Evolutionary conservation across 2,888 invertebrate species (phyloP).

Genomic region (Idaea dimidiata): DNA sequence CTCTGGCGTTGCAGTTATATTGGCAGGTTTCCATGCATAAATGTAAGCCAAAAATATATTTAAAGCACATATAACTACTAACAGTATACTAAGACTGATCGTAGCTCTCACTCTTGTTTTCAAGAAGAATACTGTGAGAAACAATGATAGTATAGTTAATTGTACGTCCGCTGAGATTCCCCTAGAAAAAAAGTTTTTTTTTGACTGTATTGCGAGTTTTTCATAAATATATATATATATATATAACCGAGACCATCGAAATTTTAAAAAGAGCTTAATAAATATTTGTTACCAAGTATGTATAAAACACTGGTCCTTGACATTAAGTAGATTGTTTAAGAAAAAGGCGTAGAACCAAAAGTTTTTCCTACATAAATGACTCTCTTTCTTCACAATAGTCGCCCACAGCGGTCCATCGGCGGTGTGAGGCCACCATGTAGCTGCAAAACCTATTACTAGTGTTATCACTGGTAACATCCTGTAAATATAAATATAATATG

Average conservation of each 20-base stretch:
- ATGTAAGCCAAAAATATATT: slow-evolving; percentile 16
- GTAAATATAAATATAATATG: not conserved
- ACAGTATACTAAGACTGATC: slow-evolving; percentile 9
- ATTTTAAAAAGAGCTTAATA: no score
- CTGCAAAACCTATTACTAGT: slow-evolving; percentile 21
- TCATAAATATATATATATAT: no score
- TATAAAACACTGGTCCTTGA: slow-evolving; percentile 13
- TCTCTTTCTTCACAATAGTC: slow-evolving; percentile 15
- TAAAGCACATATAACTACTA: slow-evolving; percentile 9
- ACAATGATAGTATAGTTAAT: slow-evolving; percentile 15
- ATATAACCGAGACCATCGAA: no score
- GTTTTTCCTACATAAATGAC: slow-evolving; percentile 19
- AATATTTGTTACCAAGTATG: slow-evolving; percentile 22
- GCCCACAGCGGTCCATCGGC: slow-evolving; percentile 20
- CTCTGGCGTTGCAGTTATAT: slow-evolving; percentile 22
- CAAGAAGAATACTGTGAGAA: slow-evolving; percentile 16
- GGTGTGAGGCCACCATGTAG: slow-evolving; percentile 23
- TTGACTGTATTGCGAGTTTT: no score
- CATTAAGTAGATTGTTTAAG: slow-evolving; percentile 20
- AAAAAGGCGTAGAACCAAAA: slow-evolving; percentile 27
- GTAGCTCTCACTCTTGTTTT: slow-evolving; percentile 7
- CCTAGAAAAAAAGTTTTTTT: slow-evolving; percentile 9
- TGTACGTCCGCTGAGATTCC: slow-evolving; percentile 25
- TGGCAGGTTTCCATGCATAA: slow-evolving; percentile 17
- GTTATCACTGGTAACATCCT: slow-evolving; percentile 24